A percentile compares a stretch with the other conserved stretches of the same genome.
Evolutionary conservation across 1,140 invertebrate genomes (phyloP).

Genomic region (Lepidurus arcticus): DNA sequence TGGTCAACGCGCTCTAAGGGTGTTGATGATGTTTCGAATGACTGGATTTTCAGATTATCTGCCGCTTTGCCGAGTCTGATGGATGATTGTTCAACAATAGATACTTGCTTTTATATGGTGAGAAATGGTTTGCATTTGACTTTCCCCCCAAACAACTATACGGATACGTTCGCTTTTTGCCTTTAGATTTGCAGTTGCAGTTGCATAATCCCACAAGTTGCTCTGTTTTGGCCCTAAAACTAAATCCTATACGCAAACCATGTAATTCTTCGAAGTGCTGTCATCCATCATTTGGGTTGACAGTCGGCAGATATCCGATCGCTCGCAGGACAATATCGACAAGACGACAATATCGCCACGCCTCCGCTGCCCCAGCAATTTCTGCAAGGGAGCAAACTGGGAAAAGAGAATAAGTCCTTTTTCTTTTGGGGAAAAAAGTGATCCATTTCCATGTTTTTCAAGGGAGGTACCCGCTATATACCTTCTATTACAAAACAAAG

Average conservation of each 20-base stretch:
- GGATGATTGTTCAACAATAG: constrained; percentile 5
- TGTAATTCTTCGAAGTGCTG: neutral
- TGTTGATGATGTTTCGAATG: constrained; percentile 18
- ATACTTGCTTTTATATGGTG: neutral
- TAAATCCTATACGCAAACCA: neutral
- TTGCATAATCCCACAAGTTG: neutral
- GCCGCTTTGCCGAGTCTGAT: neutral
- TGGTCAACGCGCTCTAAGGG: neutral
- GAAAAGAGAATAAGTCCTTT: neutral
- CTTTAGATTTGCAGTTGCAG: neutral
- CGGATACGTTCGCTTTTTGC: neutral
- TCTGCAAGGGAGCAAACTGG: neutral
- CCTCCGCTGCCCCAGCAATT: neutral
- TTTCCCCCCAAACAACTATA: neutral
- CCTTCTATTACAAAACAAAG: neutral
- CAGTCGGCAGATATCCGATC: constrained; percentile 17
- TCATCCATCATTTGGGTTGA: neutral
- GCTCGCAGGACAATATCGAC: neutral
- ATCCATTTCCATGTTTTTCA: constrained; percentile 15
- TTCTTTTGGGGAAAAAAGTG: neutral
- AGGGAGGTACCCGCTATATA: constrained; percentile 10
- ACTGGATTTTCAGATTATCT: neutral
- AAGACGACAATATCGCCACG: neutral
- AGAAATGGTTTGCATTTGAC: neutral
- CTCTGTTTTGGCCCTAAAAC: too few relatives aligned